Evolutionary conservation across 2,113 vertebrate genomes (phyloP), one percentile per base, ranked within the genome.

Genomic region (Hyaena hyaena): DNA sequence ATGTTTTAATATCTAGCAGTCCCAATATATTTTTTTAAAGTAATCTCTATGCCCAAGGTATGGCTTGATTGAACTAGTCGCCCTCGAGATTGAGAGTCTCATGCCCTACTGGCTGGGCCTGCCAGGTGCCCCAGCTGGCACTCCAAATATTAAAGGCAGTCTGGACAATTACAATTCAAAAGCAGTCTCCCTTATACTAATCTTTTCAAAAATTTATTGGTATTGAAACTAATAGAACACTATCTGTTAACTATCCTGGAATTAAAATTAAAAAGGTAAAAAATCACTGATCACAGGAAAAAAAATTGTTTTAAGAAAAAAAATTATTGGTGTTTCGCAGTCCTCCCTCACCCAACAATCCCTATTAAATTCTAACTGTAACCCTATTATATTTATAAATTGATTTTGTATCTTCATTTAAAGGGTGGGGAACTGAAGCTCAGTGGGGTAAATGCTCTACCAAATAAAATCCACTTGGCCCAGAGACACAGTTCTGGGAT

Each of bases 331-430:
- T 89, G 66, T 90, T 93, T 88, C 53, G 39, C 33, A 89, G 23
- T 87, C 74, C 7, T 55, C 24, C 10, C 39, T 17, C 26, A 89
- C 33, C n/a, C 48, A 91, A 61, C 1, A 93, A 96, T 48, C 74
- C 53, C 92, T 95, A 53, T 95, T 81, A 82, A 77, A 96, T 86
- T 90, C 66, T 93, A 96, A 88, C 43, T 73, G 12, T 58, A 79
- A 93, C 28, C 39, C 69, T 24, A 55, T 53, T 79, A 48, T 63
- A 68, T 77, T 90, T 92, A 61, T 26, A 96, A 90, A 88, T 93
- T 77, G 77, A 89, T 45, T 79, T 84, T 35, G 2, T 39, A 74
- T 73, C 23, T 35, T 35, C n/a, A 80, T 45, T 61, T 55, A 95
- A 84, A 98, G 15, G 10, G 12, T 79, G 63, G 23, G 61, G 85